phyloP scores from a whole-genome alignment of 2,797 vertebrate species.

The Sphaeramia orbicularis region DNA sequence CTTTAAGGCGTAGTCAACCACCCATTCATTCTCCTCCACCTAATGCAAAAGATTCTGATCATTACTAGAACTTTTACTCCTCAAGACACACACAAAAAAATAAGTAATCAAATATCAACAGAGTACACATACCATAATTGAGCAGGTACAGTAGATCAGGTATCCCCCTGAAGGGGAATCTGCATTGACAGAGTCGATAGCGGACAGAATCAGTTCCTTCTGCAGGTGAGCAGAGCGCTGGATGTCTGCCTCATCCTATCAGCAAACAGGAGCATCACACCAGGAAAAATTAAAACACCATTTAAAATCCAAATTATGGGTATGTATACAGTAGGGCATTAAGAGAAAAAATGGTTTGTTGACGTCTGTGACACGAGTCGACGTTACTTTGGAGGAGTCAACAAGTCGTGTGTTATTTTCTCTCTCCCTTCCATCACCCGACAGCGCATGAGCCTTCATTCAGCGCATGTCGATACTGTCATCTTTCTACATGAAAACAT shows the following conservation, averaged over 20 bases:
- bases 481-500: no score
- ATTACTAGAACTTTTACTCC: not conserved
- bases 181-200: constrained; percentile 95
- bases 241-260: constrained; percentile 92
- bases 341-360: no score
- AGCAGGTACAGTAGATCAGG: constrained; percentile 97
- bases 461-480: no score
- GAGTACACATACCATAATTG: constrained; percentile 87
- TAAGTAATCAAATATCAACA: not conserved
- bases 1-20: constrained; percentile 97
- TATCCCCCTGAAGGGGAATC: constrained; percentile 92
- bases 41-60: constrained; percentile 59
- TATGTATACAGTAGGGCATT: no score
- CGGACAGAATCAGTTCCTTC: constrained; percentile 94
- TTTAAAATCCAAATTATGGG: not conserved
- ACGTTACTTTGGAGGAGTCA: no score
- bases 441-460: no score
- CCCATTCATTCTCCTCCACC: constrained; percentile 99
- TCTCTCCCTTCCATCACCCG: no score
- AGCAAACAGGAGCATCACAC: constrained; percentile 12
- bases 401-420: no score
- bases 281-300: not conserved
- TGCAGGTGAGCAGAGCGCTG: constrained; percentile 94
- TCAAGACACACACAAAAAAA: not conserved
- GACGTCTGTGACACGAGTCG: no score